Base-by-base conservation (phyloP, 2,113 vertebrate genomes). In the Pygoscelis antarcticus region DNA sequence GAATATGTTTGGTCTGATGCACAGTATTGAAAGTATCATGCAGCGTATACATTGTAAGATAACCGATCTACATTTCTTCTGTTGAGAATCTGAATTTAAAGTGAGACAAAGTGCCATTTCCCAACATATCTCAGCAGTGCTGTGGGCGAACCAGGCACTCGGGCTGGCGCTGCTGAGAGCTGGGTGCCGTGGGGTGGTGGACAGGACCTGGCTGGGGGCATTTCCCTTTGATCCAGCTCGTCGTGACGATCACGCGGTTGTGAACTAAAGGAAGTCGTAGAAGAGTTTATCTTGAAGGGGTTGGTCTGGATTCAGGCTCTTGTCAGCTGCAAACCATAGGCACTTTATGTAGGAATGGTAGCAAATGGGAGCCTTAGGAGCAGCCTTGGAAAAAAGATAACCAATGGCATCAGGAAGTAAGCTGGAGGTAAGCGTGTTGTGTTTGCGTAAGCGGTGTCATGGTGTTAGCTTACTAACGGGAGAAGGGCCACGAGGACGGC, bases 51-150 rank as follows among this genome's bases (percentile, higher is more conserved):
- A 1, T 25, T 40, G 32, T 72, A 55, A 68, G 70, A 46, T 74
- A 81, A 47, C 12, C 30, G 22, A 2, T 42, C 27, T 51, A 0
- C 7, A 2, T 65, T 81, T 75, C 9, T 54, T 74, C 29, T 71
- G 34, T 32, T 60, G 55, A 60, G 23, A 19, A 11, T 44, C 47
- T 23, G 44, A 78, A 7, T 21, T 57, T 8, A 47, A 54, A 51
- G 42, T 32, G 30, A 75, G 57, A 16, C 29, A 2, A 61, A 68
- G 52, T 51, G 42, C 60, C 5, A 1, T 81, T 81, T 81, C 14
- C 6, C 0, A 1, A 9, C 2, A 2, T 42, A 6, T 26, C 42
- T 34, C 4, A 1, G 7, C 2, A 4, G n/a, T 47, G 22, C 36
- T 76, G 44, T 29, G 47, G 44, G 38, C 0, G 0, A 55, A 13